Percentiles rank a stretch among this genome's conserved stretches.
These are phyloP conservation scores for Clinocottus analis DNA, from an alignment of 2,113 vertebrate genomes.

Conservation along the genomic window DNA sequence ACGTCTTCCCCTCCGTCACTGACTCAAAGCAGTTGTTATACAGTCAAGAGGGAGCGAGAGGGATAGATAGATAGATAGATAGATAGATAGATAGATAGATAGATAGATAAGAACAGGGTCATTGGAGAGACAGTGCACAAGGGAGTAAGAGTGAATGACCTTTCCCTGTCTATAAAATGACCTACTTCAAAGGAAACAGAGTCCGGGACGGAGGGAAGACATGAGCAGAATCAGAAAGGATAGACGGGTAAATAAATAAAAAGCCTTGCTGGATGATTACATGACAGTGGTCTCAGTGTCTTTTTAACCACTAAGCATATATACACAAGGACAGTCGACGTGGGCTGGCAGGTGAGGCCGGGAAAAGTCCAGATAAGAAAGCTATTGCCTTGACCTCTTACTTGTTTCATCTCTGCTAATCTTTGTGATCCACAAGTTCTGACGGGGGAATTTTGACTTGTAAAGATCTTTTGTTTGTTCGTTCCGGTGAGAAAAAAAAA, in stretches of 20 bases:
- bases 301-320: slow-evolving; percentile 70
- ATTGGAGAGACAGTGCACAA: slow-evolving; percentile 1
- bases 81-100: neutral
- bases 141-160: slow-evolving; percentile 45
- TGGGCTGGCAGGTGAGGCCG: slow-evolving; percentile 15
- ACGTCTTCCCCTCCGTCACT: neutral
- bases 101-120: neutral
- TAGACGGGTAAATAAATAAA: slow-evolving; percentile 60
- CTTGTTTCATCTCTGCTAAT: slow-evolving; percentile 61
- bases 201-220: slow-evolving; percentile 35
- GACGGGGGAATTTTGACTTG: slow-evolving; percentile 41
- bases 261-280: slow-evolving; percentile 44
- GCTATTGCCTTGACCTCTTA: slow-evolving; percentile 38
- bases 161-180: slow-evolving; percentile 60
- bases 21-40: slow-evolving; percentile 1
- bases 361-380: slow-evolving; percentile 42
- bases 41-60: neutral
- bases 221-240: slow-evolving; percentile 66
- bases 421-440: slow-evolving; percentile 45
- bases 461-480: neutral
- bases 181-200: slow-evolving; percentile 69
- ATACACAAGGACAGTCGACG: slow-evolving; percentile 45
- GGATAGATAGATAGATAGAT: neutral
- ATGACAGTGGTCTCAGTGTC: slow-evolving; percentile 48
- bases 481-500: neutral